Base-by-base conservation (phyloP, 1,140 invertebrate genomes). In the Nephila pilipes region DNA sequence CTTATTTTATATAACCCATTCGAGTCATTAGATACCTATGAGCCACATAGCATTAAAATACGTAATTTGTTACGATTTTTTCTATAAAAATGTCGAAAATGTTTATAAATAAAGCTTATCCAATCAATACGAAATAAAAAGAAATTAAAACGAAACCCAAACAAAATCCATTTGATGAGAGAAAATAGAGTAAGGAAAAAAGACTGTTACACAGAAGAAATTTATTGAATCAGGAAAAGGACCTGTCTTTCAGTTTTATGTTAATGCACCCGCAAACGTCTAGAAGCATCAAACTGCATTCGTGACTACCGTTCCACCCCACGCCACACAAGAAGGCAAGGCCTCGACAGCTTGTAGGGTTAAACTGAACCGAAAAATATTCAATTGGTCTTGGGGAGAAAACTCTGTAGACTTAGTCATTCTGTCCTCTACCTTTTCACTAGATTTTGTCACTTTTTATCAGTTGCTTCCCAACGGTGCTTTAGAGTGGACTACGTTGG, bases 381-480 rank as follows among this genome's bases (percentile, higher is more conserved):
- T 89, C 87, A 89, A 75, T 89, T 89, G 87, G 75, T 75, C 87
- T 89, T 89, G 25, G 58, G 20, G 29, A 38, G 20, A 38, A 87
- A 29, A 20, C 63, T 65, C 20, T 38, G 20, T 18, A 29, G 54
- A 89, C 38, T 46, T 89, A 89, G 69, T 69, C 87, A 89, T 75
- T 75, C 38, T 25, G 32, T 87, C 32, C 36, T 6, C 63, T 36
- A 8, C n/a, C 83, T 38, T 87, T 57, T 87, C 63, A 58, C 20
- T 55, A 4, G 25, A 16, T 29, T 87, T 87, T 87, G 85, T 87
- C 85, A 87, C 54, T 38, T 87, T 46, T 87, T 87, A 87, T 87
- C 57, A 87, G 63, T 2, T 5, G 29, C n/a, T 63, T 87, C 32
- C 29, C 54, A 63, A 63, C 10, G 55, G 69, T 29, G 10, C 16